These are phyloP conservation scores for Eolophus roseicapilla DNA, from an alignment of 2,113 vertebrate genomes.

Conservation along the genomic window DNA sequence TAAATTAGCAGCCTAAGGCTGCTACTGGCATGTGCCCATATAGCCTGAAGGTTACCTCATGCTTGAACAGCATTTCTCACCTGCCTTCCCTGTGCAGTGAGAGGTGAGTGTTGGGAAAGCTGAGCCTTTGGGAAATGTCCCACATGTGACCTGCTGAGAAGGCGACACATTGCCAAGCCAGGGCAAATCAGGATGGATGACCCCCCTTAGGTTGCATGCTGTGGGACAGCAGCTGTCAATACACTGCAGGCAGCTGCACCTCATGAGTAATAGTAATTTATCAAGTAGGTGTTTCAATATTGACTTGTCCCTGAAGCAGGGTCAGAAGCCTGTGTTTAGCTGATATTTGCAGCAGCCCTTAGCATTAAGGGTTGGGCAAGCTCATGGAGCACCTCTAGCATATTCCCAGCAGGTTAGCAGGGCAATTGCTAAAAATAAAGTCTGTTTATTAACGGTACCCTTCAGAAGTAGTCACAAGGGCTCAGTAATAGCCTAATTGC, in stretches of 20 bases:
- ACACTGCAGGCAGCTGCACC: neutral
- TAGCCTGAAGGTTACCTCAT: neutral
- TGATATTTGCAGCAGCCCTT: neutral
- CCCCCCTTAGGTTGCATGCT: neutral
- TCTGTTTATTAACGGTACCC: neutral
- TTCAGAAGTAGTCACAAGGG: neutral
- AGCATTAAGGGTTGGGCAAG: neutral
- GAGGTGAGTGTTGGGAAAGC: neutral
- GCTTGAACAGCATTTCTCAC: neutral
- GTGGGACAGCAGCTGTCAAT: neutral
- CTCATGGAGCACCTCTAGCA: neutral
- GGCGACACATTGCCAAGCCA: rapidly evolving
- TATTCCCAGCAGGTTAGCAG: neutral
- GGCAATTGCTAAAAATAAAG: neutral
- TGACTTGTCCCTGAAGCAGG: neutral
- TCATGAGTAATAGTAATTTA: neutral
- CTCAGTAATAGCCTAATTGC: neutral
- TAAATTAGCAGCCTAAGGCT: neutral
- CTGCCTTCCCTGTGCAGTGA: rapidly evolving
- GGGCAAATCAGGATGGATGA: rapidly evolving
- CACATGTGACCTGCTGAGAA: neutral
- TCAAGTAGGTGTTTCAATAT: neutral
- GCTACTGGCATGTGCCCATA: neutral
- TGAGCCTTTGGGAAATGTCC: neutral
- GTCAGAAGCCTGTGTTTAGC: neutral